These are phyloP conservation scores for Trissoscelio sp. DNA, from an alignment of 2,888 invertebrate species.

Conservation along the genomic window DNA sequence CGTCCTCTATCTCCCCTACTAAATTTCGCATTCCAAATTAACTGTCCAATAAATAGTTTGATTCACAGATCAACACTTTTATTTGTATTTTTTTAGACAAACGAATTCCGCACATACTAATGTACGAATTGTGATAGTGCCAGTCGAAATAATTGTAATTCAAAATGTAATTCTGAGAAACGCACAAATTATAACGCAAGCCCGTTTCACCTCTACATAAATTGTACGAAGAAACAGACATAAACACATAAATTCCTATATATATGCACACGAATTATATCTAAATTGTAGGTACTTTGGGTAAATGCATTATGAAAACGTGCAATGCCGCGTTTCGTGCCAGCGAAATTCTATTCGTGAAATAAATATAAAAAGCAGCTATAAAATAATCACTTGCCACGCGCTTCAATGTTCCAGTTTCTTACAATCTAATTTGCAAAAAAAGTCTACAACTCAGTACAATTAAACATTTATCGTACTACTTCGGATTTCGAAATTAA, in stretches of 20 bases:
- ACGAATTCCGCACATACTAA: no score
- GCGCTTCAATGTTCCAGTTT: not conserved
- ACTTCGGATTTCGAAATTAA: conserved; percentile 30
- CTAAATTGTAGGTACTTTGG: conserved; percentile 19
- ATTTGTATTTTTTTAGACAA: no score
- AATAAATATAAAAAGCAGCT: conserved; percentile 10
- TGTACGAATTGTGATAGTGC: not conserved
- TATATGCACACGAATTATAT: conserved; percentile 23
- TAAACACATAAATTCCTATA: conserved; percentile 26
- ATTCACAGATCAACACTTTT: no score
- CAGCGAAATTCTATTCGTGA: not conserved
- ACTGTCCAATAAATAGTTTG: no score
- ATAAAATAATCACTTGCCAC: not conserved
- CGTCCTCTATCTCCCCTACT: no score
- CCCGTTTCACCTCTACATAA: conserved; percentile 12
- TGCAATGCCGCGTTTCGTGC: not conserved
- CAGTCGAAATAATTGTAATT: conserved; percentile 24
- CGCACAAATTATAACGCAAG: conserved; percentile 28
- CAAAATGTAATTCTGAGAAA: conserved; percentile 18
- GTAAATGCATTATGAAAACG: conserved; percentile 24
- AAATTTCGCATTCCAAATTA: no score
- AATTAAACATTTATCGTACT: conserved; percentile 23
- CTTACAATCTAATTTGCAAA: conserved; percentile 9
- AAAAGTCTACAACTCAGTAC: not conserved
- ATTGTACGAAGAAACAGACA: conserved; percentile 22